Conservation (phyloP, 2,797 vertebrate species). For the Helicolenus hilgendorfi region DNA sequence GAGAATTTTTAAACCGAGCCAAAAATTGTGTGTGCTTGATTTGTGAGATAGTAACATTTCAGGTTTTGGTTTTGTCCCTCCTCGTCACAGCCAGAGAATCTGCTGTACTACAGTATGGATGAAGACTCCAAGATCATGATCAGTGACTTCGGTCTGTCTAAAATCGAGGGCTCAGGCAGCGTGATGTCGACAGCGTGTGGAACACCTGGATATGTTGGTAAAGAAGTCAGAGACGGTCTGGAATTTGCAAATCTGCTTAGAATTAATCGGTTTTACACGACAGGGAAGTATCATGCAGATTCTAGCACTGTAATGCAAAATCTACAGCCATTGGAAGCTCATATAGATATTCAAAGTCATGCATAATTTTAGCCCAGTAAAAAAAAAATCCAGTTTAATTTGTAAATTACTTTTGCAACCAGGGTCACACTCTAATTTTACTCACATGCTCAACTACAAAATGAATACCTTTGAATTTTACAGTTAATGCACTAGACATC, state of each 20-base stretch:
- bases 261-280: not conserved
- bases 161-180: conserved; percentile 95
- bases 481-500: not conserved
- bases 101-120: conserved; percentile 97
- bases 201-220: conserved; percentile 98
- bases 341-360: not conserved
- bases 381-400: not conserved
- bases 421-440: not conserved
- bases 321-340: not conserved
- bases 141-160: conserved; percentile 97
- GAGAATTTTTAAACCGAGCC: not conserved
- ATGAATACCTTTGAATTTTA: not conserved
- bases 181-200: conserved; percentile 98
- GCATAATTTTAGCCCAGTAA: not conserved
- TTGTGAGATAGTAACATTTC: not conserved
- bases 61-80: not conserved
- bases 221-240: not conserved
- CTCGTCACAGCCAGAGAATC: conserved; percentile 94
- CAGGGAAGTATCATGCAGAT: not conserved
- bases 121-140: conserved; percentile 99
- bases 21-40: not conserved
- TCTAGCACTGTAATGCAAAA: not conserved
- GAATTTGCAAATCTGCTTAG: not conserved
- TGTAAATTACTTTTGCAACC: not conserved
- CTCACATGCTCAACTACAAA: not conserved